phyloP scores from a whole-genome alignment of 1,140 invertebrate species.

The Asbolus verrucosus region DNA sequence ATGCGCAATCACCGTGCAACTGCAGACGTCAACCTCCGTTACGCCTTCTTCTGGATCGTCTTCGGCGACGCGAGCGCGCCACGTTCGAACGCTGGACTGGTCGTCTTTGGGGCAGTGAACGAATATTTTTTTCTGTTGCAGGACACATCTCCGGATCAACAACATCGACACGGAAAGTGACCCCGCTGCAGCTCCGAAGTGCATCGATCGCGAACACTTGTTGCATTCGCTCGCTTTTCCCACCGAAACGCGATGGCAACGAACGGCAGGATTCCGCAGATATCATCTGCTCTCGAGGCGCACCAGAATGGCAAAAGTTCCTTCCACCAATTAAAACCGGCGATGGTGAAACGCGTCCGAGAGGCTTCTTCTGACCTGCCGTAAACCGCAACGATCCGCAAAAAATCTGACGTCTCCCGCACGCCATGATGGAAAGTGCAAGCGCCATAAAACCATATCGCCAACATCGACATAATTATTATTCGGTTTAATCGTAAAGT shows the following conservation, averaged over 20 bases:
- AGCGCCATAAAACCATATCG: too few relatives aligned
- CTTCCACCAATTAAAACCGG: slow-evolving; percentile 15
- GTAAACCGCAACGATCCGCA: neutral
- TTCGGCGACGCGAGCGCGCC: too few relatives aligned
- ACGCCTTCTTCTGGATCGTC: too few relatives aligned
- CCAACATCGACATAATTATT: too few relatives aligned
- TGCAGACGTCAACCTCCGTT: neutral
- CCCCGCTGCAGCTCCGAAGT: slow-evolving; percentile 41
- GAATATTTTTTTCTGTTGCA: too few relatives aligned
- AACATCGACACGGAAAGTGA: slow-evolving; percentile 10
- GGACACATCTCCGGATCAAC: neutral
- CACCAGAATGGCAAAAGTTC: neutral
- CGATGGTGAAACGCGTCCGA: neutral
- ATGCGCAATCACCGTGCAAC: neutral
- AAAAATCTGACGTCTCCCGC: too few relatives aligned
- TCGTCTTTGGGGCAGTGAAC: neutral
- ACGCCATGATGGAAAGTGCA: too few relatives aligned
- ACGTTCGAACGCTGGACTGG: too few relatives aligned
- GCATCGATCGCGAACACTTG: slow-evolving; percentile 55
- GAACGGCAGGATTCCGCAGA: slow-evolving; percentile 52
- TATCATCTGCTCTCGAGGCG: slow-evolving; percentile 48
- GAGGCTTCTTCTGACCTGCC: neutral
- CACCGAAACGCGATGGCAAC: slow-evolving; percentile 40
- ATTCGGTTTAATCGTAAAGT: too few relatives aligned
- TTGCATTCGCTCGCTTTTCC: slow-evolving; percentile 49